Evolutionary conservation across 2,888 invertebrate species (phyloP), one percentile per base, ranked within the genome.

Genomic region (Plagodis dolabraria): DNA sequence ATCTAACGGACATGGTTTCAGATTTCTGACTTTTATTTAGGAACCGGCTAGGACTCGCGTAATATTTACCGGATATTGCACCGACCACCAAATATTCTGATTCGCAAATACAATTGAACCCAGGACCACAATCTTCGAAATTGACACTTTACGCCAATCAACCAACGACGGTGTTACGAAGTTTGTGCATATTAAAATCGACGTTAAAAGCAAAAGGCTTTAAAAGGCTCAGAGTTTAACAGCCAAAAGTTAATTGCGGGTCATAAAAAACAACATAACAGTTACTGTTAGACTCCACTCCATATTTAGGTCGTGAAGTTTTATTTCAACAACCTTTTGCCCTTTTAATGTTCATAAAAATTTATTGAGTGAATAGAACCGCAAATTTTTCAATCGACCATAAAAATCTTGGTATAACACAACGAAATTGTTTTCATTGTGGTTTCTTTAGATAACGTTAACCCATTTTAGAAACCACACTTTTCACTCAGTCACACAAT

Each of bases 341-440:
- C 47, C 33, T 47, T 59, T 54, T 51, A 59, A 51, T 50, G 51
- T 51, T 54, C 55, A 60, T 60, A 55, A 55, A 49, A 60, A 55
- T 51, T 60, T 33, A 51, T 45, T 50, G 47, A 47, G 47, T 51
- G 51, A 12, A 10, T 33, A 51, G 50, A 55, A 55, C 44, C 22
- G 11, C 36, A 38, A 60, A 55, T 55, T 60, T 60, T 60, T 47
- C 51, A 60, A 55, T 60, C 54, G 47, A 51, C 43, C 33, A 33
- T 48, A 43, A 52, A 47, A 47, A 12, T 11, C 6, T 44, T 8
- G 43, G 4, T n/a, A 5, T 12, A 44, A 12, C 43, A 5, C 5
- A 42, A n/a, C 7, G 9, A 9, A 38, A 8, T 38, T 7, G 38
- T 38, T 38, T 38, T 38, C 38, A 7, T 38, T 38, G 7, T 8